Evolutionary conservation across 2,888 invertebrate genomes (phyloP).

Genomic region (Scaptomyza reducta): DNA sequence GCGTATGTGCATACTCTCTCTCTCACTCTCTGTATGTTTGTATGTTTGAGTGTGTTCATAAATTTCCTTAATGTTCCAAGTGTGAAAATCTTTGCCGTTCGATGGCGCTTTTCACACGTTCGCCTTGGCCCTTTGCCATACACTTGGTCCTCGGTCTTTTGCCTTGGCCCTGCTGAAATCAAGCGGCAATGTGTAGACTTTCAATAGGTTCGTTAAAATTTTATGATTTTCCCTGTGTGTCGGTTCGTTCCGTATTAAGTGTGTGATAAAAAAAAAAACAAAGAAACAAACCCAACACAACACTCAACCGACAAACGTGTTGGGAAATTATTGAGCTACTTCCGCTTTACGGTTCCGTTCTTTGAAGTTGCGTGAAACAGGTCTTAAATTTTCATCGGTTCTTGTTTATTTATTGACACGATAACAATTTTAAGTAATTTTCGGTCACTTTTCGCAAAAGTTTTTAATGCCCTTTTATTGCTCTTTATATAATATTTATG

Average conservation of each 20-base stretch:
- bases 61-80: slow-evolving; percentile 78
- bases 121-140: slow-evolving; percentile 47
- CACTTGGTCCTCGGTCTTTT: slow-evolving; percentile 8
- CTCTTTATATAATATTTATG: too few relatives aligned
- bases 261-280: slow-evolving; percentile 46
- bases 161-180: slow-evolving; percentile 59
- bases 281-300: slow-evolving; percentile 2
- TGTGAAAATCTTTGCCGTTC: slow-evolving; percentile 83
- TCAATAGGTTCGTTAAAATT: slow-evolving; percentile 81
- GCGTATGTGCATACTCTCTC: too few relatives aligned
- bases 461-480: slow-evolving; percentile 61
- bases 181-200: slow-evolving; percentile 81
- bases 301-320: slow-evolving; percentile 65
- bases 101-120: slow-evolving; percentile 82
- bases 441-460: slow-evolving; percentile 39
- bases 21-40: slow-evolving; percentile 32
- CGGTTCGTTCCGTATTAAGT: slow-evolving; percentile 13
- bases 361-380: slow-evolving; percentile 54
- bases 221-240: slow-evolving; percentile 73
- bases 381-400: slow-evolving; percentile 47
- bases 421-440: slow-evolving; percentile 57
- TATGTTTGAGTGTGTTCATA: slow-evolving; percentile 61
- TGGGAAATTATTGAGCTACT: slow-evolving; percentile 75
- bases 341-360: slow-evolving; percentile 53
- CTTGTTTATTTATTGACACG: slow-evolving; percentile 59